These are phyloP conservation scores for Goniozus legneri DNA, from an alignment of 1,140 invertebrate genomes.

Conservation along the genomic window DNA sequence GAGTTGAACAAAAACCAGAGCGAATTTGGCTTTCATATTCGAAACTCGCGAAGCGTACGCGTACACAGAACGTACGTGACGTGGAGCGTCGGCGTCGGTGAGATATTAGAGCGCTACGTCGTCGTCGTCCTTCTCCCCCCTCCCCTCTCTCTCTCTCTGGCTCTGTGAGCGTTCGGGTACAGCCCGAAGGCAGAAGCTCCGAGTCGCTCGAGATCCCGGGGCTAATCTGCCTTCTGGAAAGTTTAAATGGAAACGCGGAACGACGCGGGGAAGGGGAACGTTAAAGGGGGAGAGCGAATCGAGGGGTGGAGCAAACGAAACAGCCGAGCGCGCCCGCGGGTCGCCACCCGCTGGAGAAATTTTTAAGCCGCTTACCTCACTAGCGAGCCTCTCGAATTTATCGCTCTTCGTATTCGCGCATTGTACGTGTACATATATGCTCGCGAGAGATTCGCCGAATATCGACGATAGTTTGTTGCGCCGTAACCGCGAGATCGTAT, in stretches of 20 bases:
- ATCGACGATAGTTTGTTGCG: too few relatives aligned
- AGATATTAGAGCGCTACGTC: conserved; percentile 10
- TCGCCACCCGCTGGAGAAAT: conserved; percentile 17
- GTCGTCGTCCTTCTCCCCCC: conserved; percentile 8
- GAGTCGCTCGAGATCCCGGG: conserved; percentile 20
- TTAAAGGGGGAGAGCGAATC: too few relatives aligned
- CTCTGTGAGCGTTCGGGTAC: too few relatives aligned
- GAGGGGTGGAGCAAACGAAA: conserved; percentile 18
- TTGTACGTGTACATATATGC: neutral
- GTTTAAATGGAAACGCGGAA: conserved; percentile 31
- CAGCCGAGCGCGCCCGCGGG: conserved; percentile 11
- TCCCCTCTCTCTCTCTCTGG: too few relatives aligned
- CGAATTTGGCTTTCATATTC: too few relatives aligned
- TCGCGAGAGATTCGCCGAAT: neutral
- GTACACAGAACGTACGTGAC: too few relatives aligned
- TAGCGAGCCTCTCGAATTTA: conserved; percentile 32
- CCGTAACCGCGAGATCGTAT: too few relatives aligned
- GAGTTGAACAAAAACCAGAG: too few relatives aligned
- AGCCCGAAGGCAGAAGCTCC: conserved; percentile 7
- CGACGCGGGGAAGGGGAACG: neutral
- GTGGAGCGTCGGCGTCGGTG: too few relatives aligned
- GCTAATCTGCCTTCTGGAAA: conserved; percentile 31
- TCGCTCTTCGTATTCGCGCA: neutral
- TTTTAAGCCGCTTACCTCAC: conserved; percentile 35
- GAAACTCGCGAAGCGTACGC: too few relatives aligned